These are phyloP conservation scores for Thalassaphorura encarpata DNA, from an alignment of 1,140 invertebrate species.

Conservation along the genomic window DNA sequence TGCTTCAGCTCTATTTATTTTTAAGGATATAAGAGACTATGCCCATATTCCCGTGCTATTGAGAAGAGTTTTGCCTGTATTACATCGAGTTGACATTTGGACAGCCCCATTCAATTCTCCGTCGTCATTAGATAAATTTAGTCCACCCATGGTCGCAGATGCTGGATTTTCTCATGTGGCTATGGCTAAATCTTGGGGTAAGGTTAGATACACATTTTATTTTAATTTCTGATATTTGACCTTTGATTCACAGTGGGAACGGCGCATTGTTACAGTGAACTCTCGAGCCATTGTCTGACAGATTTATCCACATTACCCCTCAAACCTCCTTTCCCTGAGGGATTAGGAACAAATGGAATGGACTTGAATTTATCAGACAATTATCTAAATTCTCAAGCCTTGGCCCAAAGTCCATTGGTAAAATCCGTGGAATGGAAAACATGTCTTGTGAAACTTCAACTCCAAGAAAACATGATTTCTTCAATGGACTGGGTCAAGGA, in stretches of 20 bases:
- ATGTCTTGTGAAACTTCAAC: conserved; percentile 14
- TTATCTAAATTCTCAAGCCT: conserved; percentile 12
- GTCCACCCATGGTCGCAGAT: not conserved
- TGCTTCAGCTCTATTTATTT: not conserved
- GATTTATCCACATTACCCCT: conserved; percentile 13
- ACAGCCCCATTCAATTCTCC: conserved; percentile 7
- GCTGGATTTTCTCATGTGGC: conserved; percentile 7
- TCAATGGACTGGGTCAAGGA: conserved; percentile 22
- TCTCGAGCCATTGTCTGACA: conserved; percentile 11
- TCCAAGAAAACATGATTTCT: conserved; percentile 25
- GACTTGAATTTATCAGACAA: conserved; percentile 25
- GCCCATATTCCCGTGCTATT: conserved; percentile 22
- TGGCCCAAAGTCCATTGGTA: not conserved
- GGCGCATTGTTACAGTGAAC: not conserved
- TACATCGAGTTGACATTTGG: conserved; percentile 23
- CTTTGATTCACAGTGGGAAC: conserved; percentile 2
- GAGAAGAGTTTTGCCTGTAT: conserved; percentile 5
- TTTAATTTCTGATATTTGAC: not conserved
- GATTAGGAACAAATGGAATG: not conserved
- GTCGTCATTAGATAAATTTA: not conserved
- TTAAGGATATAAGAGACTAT: conserved; percentile 25
- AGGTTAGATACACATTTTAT: not conserved
- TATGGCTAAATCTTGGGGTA: conserved; percentile 10
- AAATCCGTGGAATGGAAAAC: conserved; percentile 8
- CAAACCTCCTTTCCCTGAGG: conserved; percentile 8